phyloP scores from a whole-genome alignment of 1,140 invertebrate species.

The Adelges cooleyi region DNA sequence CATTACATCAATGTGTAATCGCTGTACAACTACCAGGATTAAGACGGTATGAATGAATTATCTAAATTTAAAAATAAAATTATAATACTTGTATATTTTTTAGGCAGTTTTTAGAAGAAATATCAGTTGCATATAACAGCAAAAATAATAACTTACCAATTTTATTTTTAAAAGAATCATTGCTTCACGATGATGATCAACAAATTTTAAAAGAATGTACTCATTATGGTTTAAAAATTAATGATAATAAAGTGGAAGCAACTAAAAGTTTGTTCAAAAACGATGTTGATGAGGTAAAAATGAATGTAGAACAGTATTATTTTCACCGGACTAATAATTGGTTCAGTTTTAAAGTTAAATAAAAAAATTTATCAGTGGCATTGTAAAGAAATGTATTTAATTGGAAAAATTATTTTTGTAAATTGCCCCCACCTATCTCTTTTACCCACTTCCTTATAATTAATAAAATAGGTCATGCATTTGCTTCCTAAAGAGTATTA shows the following conservation, averaged over 20 bases:
- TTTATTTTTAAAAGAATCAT: neutral
- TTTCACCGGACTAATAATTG: too few relatives aligned
- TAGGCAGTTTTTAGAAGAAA: neutral
- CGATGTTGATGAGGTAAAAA: neutral
- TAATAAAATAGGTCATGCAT: too few relatives aligned
- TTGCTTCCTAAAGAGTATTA: too few relatives aligned
- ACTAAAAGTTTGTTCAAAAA: neutral
- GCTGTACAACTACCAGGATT: neutral
- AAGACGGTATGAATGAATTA: neutral
- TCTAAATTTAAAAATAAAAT: neutral
- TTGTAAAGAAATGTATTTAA: too few relatives aligned
- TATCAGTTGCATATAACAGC: neutral
- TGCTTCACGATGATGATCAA: neutral
- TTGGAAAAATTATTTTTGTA: too few relatives aligned
- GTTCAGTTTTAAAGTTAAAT: too few relatives aligned
- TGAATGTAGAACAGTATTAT: too few relatives aligned
- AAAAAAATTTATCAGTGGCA: too few relatives aligned
- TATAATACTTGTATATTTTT: neutral
- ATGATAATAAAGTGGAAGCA: neutral
- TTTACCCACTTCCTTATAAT: too few relatives aligned
- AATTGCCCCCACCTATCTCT: too few relatives aligned
- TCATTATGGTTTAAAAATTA: neutral
- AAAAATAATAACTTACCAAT: slow-evolving; percentile 17
- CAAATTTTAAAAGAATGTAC: slow-evolving; percentile 1
- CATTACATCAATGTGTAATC: neutral